These are phyloP conservation scores for Eleginops maclovinus DNA, from an alignment of 2,113 vertebrate species.

Conservation along the genomic window DNA sequence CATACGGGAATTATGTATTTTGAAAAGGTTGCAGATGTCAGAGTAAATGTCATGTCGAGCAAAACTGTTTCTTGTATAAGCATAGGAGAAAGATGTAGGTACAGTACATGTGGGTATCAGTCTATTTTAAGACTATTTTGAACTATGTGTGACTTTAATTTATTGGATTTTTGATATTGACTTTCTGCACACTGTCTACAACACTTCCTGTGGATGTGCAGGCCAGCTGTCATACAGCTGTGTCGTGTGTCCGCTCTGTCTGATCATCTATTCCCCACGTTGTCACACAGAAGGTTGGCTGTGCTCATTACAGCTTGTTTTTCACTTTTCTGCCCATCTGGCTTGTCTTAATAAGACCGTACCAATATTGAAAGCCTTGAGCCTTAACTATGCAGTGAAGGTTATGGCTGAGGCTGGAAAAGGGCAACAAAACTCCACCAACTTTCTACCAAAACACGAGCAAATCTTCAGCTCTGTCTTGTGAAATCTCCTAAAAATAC, in stretches of 20 bases:
- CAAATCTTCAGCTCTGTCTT: conserved; percentile 21
- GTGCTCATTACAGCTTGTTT: conserved; percentile 84
- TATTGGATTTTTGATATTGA: conserved; percentile 13
- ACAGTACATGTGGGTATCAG: neutral
- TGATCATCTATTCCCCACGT: conserved; percentile 77
- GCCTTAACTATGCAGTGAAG: conserved; percentile 36
- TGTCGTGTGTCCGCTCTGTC: conserved; percentile 64
- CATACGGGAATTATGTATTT: conserved; percentile 11
- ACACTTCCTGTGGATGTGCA: conserved; percentile 32
- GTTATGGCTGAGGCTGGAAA: conserved; percentile 36
- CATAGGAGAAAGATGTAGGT: neutral
- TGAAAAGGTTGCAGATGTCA: conserved; percentile 37
- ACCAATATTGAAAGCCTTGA: conserved; percentile 74
- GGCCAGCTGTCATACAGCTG: conserved; percentile 77
- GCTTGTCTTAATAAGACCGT: conserved; percentile 73
- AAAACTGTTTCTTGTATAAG: conserved; percentile 18
- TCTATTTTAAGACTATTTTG: conserved; percentile 9
- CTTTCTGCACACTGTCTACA: conserved; percentile 32
- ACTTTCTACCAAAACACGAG: conserved; percentile 18
- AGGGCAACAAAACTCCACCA: conserved; percentile 26
- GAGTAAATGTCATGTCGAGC: conserved; percentile 22
- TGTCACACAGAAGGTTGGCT: conserved; percentile 69
- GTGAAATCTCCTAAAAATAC: conserved; percentile 26
- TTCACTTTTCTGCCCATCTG: conserved; percentile 77
- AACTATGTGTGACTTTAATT: neutral